These are phyloP conservation scores for Cercopithecus hamlyni DNA, from an alignment of 2,797 vertebrate species.

Conservation along the genomic window DNA sequence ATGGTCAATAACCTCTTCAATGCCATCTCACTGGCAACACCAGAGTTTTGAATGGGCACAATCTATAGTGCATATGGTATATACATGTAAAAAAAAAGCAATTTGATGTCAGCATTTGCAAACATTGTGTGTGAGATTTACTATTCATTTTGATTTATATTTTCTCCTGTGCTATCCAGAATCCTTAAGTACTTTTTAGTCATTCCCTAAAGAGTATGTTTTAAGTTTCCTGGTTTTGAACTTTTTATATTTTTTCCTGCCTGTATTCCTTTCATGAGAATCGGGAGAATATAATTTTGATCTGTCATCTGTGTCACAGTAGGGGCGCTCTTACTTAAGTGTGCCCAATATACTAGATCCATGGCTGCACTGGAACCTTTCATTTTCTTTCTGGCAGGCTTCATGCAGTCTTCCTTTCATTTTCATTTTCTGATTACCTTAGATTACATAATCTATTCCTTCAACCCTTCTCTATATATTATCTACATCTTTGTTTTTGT, in stretches of 20 bases:
- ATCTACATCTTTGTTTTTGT: neutral
- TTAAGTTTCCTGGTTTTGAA: conserved; percentile 3
- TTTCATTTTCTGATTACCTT: neutral
- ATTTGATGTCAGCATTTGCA: neutral
- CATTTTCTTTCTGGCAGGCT: neutral
- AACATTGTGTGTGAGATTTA: neutral
- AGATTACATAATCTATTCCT: neutral
- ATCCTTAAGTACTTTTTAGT: neutral
- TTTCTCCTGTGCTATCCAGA: neutral
- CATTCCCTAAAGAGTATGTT: neutral
- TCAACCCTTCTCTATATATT: neutral
- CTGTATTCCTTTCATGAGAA: neutral
- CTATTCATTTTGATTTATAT: neutral
- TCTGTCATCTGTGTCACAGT: neutral
- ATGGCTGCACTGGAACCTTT: neutral
- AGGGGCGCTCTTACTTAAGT: neutral
- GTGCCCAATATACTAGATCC: neutral
- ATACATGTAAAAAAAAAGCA: neutral
- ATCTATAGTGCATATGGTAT: neutral
- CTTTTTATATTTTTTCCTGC: neutral
- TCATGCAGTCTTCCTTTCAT: neutral
- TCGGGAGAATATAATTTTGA: neutral
- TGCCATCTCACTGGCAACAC: neutral
- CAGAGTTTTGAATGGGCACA: too few relatives aligned
- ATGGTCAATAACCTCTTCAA: neutral